These are phyloP conservation scores for Sinocyclocheilus anophthalmus DNA, from an alignment of 2,113 vertebrate species.

Conservation along the genomic window DNA sequence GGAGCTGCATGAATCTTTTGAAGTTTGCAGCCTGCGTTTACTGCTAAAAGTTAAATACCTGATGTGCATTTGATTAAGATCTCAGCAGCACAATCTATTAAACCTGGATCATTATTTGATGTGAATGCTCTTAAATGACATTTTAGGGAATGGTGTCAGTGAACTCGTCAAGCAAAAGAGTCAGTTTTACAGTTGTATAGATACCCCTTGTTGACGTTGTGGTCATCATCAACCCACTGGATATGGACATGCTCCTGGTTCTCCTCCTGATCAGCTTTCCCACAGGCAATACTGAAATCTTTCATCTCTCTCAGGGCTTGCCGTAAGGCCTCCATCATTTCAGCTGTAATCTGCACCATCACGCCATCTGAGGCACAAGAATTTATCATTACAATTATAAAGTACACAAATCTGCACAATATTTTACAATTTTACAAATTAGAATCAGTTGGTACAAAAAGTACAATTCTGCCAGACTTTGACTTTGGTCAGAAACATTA, in stretches of 20 bases:
- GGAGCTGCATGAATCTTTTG: too few species aligned
- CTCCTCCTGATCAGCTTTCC: constrained; percentile 90
- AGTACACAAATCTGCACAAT: too few species aligned
- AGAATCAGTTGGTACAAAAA: background rate
- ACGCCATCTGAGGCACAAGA: constrained; percentile 83
- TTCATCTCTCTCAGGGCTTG: constrained; percentile 97
- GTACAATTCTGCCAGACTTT: background rate
- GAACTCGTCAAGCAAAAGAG: too few species aligned
- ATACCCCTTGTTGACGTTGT: constrained; percentile 93
- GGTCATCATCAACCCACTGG: constrained; percentile 95
- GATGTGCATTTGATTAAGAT: too few species aligned
- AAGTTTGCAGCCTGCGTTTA: too few species aligned
- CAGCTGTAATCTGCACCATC: constrained; percentile 98
- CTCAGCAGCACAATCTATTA: too few species aligned
- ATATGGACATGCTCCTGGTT: constrained; percentile 91
- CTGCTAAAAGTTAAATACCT: too few species aligned
- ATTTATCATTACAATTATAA: background rate
- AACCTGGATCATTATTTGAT: too few species aligned
- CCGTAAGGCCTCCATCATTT: constrained; percentile 93
- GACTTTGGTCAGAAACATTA: background rate
- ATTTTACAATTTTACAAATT: background rate
- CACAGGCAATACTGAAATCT: constrained; percentile 92
- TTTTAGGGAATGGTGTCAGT: too few species aligned
- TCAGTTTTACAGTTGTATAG: background rate
- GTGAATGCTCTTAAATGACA: too few species aligned